Evolutionary conservation across 2,888 invertebrate species (phyloP).

Genomic region (Athrips mouffetella): DNA sequence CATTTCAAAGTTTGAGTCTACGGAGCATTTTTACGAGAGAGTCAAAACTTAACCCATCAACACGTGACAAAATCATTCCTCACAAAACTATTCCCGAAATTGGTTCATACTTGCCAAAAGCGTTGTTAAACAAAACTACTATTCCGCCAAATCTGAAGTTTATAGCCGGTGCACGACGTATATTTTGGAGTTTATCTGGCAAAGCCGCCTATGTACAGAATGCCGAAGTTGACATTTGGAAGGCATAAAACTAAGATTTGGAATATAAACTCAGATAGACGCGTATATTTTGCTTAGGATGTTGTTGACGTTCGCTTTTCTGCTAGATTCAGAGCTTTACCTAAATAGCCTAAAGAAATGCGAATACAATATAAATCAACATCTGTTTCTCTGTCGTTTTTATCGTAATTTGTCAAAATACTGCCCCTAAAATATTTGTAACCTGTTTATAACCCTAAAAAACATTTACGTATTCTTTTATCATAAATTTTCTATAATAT

Average conservation of each 20-base stretch:
- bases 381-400: too few species aligned
- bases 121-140: constrained; percentile 7
- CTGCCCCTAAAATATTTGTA: too few species aligned
- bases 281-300: neutral
- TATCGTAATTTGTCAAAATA: too few species aligned
- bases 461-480: too few species aligned
- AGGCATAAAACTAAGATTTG: constrained; percentile 17
- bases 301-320: neutral
- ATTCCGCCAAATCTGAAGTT: constrained; percentile 13
- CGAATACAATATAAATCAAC: too few species aligned
- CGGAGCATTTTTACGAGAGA: too few species aligned
- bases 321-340: neutral
- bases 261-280: neutral
- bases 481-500: too few species aligned
- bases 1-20: too few species aligned
- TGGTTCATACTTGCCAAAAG: constrained; percentile 7
- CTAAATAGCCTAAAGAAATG: neutral
- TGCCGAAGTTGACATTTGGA: neutral
- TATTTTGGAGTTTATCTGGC: constrained; percentile 15
- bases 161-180: constrained; percentile 13
- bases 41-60: neutral
- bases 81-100: neutral
- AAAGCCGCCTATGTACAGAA: constrained; percentile 4
- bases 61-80: neutral
- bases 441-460: too few species aligned